Base-by-base conservation (phyloP, 2,888 invertebrate genomes). In the Neelides folsomi region DNA sequence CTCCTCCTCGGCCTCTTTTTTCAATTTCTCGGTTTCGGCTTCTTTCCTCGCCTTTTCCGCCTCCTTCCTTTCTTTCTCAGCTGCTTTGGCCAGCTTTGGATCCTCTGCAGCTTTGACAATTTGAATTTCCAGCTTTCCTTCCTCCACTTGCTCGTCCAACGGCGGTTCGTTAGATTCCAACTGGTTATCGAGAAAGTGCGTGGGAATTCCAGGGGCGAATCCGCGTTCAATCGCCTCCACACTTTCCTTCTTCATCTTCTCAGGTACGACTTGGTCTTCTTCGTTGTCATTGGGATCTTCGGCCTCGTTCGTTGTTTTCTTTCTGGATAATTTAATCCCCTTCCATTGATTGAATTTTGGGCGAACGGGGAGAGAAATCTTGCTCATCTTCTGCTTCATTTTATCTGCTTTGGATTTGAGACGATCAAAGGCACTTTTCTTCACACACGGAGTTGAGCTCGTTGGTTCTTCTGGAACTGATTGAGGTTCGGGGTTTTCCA, bases 291-390 rank as follows among this genome's bases (percentile, higher is more conserved):
- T 18, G 10, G 15, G 18, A 10, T 2, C 8, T 5, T 43, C 36
- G 3, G 18, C 46, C n/a, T 13, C 13, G 42, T 51, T 46, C 34
- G 40, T 9, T 35, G 45, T 15, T 46, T 54, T 47, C 38, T 51
- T 54, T 44, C 53, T 52, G 7, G 53, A 16, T 37, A 59, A 43
- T 48, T 58, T 60, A 1, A 58, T 51, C 16, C 56, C 56, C 2
- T 56, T 52, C 57, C 58, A 56, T 16, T 56, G 76, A 56, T 72
- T 75, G 41, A 78, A 74, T 66, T 77, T 77, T 3, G 79, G 75
- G 54, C 76, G 72, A 16, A 79, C 77, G 0, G 84, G 78, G 61
- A 86, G 59, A 34, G 68, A 67, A 51, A 72, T 68, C 65, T 73
- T 75, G 1, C 52, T 54, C 1, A 64, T 41, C 35, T 50, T 13